Conservation (phyloP, 2,888 invertebrate species). For the Pyrrhosoma nymphula region DNA sequence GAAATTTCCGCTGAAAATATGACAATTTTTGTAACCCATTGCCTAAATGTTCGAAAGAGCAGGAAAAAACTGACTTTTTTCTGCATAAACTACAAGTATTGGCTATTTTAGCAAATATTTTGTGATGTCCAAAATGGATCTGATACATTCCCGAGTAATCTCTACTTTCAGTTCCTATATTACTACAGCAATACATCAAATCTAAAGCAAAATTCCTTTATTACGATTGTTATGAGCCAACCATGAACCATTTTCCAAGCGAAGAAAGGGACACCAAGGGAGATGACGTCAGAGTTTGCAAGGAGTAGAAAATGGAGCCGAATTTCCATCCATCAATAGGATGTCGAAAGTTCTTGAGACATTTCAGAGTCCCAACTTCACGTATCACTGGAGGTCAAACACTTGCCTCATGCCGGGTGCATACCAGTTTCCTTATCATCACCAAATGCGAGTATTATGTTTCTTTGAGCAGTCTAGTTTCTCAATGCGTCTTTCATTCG, state of each 20-base stretch:
- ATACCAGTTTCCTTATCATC: neutral
- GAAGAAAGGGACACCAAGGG: neutral
- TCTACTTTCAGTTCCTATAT: too few species aligned
- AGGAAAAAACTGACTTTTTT: too few species aligned
- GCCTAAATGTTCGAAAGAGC: too few species aligned
- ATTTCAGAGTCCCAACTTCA: neutral
- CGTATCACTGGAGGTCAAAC: neutral
- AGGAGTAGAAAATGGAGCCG: neutral
- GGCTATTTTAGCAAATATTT: too few species aligned
- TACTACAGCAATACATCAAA: too few species aligned
- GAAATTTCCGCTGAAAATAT: too few species aligned
- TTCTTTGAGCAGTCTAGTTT: neutral
- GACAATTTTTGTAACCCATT: too few species aligned
- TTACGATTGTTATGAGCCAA: neutral
- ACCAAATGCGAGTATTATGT: neutral
- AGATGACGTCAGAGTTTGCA: neutral
- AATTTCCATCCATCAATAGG: neutral
- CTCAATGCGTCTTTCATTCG: neutral
- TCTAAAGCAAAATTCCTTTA: neutral
- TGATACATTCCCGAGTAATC: too few species aligned
- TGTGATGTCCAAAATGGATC: too few species aligned
- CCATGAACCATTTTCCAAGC: neutral
- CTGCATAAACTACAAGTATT: too few species aligned
- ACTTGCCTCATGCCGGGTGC: neutral
- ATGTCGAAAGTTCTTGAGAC: constrained; percentile 18